Conservation (phyloP, 2,797 vertebrate species). For the Loris lydekkerianus region DNA sequence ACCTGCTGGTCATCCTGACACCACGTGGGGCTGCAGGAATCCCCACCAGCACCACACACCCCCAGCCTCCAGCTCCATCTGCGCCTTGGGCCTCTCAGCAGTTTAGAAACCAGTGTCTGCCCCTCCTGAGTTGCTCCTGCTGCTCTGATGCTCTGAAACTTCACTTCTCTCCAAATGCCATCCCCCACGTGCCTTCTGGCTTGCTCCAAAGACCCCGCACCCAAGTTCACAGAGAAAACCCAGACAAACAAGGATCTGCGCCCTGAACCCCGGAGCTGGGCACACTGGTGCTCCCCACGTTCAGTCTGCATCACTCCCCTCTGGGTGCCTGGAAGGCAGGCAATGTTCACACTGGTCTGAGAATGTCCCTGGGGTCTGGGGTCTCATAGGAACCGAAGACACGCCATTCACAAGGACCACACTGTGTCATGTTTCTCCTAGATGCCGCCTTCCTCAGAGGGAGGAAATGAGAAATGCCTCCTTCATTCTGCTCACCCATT, state of each 20-base stretch:
- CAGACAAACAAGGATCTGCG: too few relatives aligned
- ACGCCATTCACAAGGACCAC: too few relatives aligned
- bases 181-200: fast-evolving
- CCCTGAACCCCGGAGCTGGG: fast-evolving
- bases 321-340: too few relatives aligned
- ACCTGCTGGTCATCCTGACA: too few relatives aligned
- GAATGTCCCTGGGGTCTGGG: neutral
- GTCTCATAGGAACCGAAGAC: neutral
- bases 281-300: neutral
- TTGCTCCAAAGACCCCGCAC: fast-evolving
- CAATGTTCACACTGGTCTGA: too few relatives aligned
- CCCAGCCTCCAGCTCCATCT: neutral
- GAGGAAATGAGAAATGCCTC: neutral
- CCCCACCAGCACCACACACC: too few relatives aligned
- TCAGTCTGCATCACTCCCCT: fast-evolving
- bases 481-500: neutral
- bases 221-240: neutral
- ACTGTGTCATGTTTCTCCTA: neutral
- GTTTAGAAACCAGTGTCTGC: too few relatives aligned
- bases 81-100: neutral
- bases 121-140: fast-evolving
- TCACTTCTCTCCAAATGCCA: neutral
- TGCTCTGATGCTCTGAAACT: too few relatives aligned
- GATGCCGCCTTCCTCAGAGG: neutral
- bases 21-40: neutral